phyloP scores from a whole-genome alignment of 2,888 invertebrate species.

The Athetis lepigone region DNA sequence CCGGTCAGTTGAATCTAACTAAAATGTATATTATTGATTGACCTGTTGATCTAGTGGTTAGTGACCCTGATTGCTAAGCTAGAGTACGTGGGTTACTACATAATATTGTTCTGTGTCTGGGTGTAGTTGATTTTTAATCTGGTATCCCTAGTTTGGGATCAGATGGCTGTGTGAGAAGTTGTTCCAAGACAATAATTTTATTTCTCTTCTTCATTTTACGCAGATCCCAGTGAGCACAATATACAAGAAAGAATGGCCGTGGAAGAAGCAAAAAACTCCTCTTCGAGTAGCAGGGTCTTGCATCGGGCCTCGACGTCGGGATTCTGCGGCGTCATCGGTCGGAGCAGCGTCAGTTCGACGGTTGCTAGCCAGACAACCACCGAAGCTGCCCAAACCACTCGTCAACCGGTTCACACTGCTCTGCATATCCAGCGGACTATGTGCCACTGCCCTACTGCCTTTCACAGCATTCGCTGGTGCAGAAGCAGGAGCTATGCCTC shows the following conservation, averaged over 20 bases:
- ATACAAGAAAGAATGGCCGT: conserved; percentile 87
- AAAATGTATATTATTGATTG: too few relatives aligned
- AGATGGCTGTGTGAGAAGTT: too few relatives aligned
- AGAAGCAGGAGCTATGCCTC: conserved; percentile 91
- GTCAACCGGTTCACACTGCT: conserved; percentile 88
- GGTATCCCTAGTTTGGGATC: too few relatives aligned
- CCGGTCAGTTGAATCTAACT: conserved; percentile 76
- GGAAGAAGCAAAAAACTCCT: conserved; percentile 81
- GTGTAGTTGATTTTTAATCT: too few relatives aligned
- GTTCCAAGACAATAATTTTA: too few relatives aligned
- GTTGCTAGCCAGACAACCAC: conserved; percentile 90
- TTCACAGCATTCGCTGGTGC: conserved; percentile 88
- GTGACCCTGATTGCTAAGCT: too few relatives aligned
- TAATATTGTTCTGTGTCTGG: too few relatives aligned
- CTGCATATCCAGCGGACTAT: conserved; percentile 91
- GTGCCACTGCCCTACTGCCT: conserved; percentile 92
- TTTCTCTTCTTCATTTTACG: too few relatives aligned
- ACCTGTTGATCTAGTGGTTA: too few relatives aligned
- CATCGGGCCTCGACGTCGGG: conserved; percentile 88
- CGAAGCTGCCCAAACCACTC: conserved; percentile 87
- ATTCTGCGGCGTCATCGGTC: conserved; percentile 93
- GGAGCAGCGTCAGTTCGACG: conserved; percentile 95
- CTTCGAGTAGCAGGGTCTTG: conserved; percentile 66
- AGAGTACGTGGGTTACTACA: too few relatives aligned
- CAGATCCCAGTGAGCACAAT: conserved; percentile 86